These are phyloP conservation scores for Nezara viridula DNA, from an alignment of 2,888 invertebrate genomes.

Conservation along the genomic window DNA sequence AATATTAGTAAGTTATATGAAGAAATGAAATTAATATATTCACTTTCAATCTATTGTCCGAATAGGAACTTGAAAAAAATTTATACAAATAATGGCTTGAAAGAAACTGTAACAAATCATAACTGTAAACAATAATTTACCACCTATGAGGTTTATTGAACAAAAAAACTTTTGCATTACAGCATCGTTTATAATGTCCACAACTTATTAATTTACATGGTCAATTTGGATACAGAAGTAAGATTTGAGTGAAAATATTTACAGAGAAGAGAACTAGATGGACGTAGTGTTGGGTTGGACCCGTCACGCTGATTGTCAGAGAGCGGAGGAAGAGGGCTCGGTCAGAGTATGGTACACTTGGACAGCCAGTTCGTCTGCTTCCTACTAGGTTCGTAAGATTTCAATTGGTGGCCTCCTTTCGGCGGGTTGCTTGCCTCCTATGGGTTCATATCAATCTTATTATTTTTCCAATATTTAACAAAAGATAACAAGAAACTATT, in stretches of 20 bases:
- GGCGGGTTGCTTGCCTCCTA: conserved; percentile 93
- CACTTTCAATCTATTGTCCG: conserved; percentile 55
- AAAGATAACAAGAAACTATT: no score
- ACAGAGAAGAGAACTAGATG: conserved; percentile 42
- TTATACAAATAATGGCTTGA: conserved; percentile 10
- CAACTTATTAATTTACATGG: conserved; percentile 43
- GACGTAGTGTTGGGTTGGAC: conserved; percentile 52
- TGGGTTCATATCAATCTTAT: not conserved
- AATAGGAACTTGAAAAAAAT: conserved; percentile 50
- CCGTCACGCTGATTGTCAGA: conserved; percentile 52
- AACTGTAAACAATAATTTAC: conserved; percentile 48
- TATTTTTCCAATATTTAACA: no score
- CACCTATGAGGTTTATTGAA: not conserved
- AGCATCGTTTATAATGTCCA: conserved; percentile 44
- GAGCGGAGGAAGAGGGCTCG: conserved; percentile 66
- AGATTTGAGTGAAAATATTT: conserved; percentile 53
- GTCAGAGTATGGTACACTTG: conserved; percentile 91
- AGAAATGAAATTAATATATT: conserved; percentile 27
- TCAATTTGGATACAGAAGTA: conserved; percentile 53
- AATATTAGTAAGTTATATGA: not conserved
- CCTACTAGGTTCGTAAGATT: conserved; percentile 80
- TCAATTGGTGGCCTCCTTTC: conserved; percentile 85
- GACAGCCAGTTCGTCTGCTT: conserved; percentile 89
- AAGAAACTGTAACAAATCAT: conserved; percentile 3
- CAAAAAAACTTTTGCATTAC: not conserved